Base-by-base conservation (phyloP, 2,888 invertebrate genomes). In the Listrodromus nycthemerus region DNA sequence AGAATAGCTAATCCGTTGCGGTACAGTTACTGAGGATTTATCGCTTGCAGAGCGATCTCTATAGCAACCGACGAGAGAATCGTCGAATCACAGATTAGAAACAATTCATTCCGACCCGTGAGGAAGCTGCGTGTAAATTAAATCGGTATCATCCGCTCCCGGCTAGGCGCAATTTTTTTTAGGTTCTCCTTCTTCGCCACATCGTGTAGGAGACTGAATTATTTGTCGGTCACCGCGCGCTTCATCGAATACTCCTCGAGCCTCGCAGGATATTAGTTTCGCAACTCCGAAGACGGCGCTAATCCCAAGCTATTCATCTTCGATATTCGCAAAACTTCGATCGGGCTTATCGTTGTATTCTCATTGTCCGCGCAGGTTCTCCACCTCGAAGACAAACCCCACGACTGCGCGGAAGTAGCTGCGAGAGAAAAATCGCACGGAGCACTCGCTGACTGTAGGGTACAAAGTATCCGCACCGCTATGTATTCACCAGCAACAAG, bases 221-320 rank as follows among this genome's bases (percentile, higher is more conserved):
- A 78, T 70, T 78, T 52, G 63, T 70, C 30, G 37, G 13, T 73
- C 19, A 30, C 45, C 21, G 24, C 41, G 58, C 6, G 61, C 61
- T 27, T 21, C 67, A 27, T 13, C 27, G 50, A 63, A 66, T 76
- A 65, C 78, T 61, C 52, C 70, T 16, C 67, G 37, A 66, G 52
- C 67, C 71, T 63, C 84, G 30, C 30, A 52, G 66, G 75, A 82
- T 84, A 84, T 82, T 84, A 82, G 81, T 84, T 84, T 61, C 75
- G 50, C 41, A 79, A 82, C 78, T 79, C 50, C 19, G 27, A 16
- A 16, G 50, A 50, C 41, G 16, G 13, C 16, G 48, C 8, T 21
- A 48, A 48, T 75, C 33, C 16, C 41, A 4, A 30, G 61, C 61
- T 61, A 13, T 30, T 30, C 27, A 37, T 65, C 50, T 21, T 65